Evolutionary conservation across 2,888 invertebrate genomes (phyloP), one percentile per base, ranked within the genome.

Genomic region (Euphydryas editha): DNA sequence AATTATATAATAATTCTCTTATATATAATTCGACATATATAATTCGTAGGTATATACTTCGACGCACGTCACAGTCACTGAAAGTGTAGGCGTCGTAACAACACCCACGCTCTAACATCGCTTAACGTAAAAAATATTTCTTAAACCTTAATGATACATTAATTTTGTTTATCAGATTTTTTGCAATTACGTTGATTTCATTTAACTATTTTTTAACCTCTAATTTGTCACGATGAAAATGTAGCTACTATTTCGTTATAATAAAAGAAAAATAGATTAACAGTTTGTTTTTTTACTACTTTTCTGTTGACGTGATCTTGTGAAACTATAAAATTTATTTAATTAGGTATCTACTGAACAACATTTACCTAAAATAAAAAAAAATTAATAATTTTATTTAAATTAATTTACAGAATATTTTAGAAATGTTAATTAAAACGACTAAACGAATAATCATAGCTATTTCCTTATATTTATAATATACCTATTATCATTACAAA

Each of bases 11-110:
- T 15, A 51, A 18, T 24, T 7, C 30, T 30, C 8, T 7, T 30
- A 30, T 30, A 3, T 18, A 10, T 47, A 13, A 11, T 11, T 20
- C 5, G 18, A 20, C 20, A 8, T 49, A 49, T 21, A 15, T 49
- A 20, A 13, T n/a, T n/a, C n/a, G 18, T 20, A 51, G 15, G 51
- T 18, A 15, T n/a, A 37, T 37, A 4, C 11, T 10, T 37, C 37
- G 15, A 10, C 39, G 51, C 4, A 51, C 51, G 51, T 51, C 51
- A 51, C 51, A 51, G 18, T 51, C 24, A 4, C n/a, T 51, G 51
- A 51, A 51, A 51, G 51, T 18, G 51, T 51, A 51, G 51, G 51
- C 51, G 51, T 51, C 51, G 8, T 24, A 20, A 30, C 49, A 36
- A 36, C 17, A 30, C 51, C 51, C 51, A 51, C 51, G 51, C 24